Evolutionary conservation across 2,113 vertebrate species (phyloP).

Genomic region (Apodemus speciosus): DNA sequence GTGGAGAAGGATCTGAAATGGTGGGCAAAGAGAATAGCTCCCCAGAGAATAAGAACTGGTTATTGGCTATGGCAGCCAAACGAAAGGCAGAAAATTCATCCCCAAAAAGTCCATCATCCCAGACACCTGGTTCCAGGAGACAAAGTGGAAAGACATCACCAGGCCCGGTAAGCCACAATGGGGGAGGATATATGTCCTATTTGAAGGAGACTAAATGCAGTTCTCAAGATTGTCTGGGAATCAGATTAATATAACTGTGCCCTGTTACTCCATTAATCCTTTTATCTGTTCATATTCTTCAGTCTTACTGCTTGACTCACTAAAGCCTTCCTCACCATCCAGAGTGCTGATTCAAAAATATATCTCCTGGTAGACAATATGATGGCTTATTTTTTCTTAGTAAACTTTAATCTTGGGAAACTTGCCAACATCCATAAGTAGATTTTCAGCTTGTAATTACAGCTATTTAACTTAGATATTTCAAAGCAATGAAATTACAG

Average conservation of each 20-base stretch:
- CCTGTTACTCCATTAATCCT: conserved; percentile 7
- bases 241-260: neutral
- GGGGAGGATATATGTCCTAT: neutral
- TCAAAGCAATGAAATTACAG: conserved; percentile 36
- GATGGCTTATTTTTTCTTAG: conserved; percentile 43
- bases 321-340: neutral
- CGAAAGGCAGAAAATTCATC: conserved; percentile 80
- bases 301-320: neutral
- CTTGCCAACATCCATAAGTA: conserved; percentile 48
- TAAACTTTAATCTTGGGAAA: conserved; percentile 47
- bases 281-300: neutral
- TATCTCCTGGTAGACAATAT: conserved; percentile 15
- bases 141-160: conserved; percentile 85
- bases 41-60: conserved; percentile 90
- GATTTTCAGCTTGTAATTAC: conserved; percentile 58
- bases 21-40: conserved; percentile 93
- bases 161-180: conserved; percentile 84
- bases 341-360: conserved; percentile 19
- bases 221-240: conserved; percentile 21
- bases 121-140: conserved; percentile 84
- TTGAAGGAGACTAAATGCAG: neutral
- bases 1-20: conserved; percentile 68
- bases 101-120: conserved; percentile 71
- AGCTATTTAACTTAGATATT: conserved; percentile 52
- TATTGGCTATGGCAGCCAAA: conserved; percentile 91